Conservation (phyloP, 1,140 invertebrate species). For the Meloidogyne exigua region DNA sequence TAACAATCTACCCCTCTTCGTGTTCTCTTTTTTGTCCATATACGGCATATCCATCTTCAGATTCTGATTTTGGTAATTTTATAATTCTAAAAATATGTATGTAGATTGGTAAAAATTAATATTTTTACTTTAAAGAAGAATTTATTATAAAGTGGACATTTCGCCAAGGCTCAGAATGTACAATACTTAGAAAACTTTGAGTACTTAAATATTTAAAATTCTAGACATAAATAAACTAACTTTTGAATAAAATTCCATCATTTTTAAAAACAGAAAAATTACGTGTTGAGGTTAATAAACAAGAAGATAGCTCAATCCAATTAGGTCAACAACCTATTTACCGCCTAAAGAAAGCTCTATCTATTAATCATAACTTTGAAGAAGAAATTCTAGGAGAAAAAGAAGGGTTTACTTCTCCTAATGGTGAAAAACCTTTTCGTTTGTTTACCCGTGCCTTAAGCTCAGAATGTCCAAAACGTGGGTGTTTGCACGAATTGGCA, state of each 20-base stretch:
- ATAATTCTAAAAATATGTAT: neutral
- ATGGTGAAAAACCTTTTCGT: neutral
- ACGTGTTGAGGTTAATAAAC: neutral
- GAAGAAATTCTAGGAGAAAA: neutral
- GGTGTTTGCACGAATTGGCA: neutral
- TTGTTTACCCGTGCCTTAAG: neutral
- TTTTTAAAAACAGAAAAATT: neutral
- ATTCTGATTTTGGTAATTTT: slow-evolving; percentile 3
- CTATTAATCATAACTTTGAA: neutral
- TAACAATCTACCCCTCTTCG: no score
- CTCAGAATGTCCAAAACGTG: neutral
- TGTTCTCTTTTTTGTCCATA: neutral
- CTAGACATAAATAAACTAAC: no score
- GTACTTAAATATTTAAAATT: no score
- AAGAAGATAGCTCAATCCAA: neutral
- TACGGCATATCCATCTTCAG: neutral
- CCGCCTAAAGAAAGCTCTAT: neutral
- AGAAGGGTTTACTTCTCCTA: neutral
- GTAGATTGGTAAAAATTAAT: no score
- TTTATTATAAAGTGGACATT: no score
- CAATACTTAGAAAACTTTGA: no score
- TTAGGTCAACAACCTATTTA: neutral
- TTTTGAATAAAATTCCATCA: neutral
- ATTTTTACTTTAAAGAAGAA: no score
- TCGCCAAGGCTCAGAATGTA: no score